Evolutionary conservation across 37 sponge, comb jelly and placozoan genomes (phyloP).

Genomic region (Bolinopsis microptera): DNA sequence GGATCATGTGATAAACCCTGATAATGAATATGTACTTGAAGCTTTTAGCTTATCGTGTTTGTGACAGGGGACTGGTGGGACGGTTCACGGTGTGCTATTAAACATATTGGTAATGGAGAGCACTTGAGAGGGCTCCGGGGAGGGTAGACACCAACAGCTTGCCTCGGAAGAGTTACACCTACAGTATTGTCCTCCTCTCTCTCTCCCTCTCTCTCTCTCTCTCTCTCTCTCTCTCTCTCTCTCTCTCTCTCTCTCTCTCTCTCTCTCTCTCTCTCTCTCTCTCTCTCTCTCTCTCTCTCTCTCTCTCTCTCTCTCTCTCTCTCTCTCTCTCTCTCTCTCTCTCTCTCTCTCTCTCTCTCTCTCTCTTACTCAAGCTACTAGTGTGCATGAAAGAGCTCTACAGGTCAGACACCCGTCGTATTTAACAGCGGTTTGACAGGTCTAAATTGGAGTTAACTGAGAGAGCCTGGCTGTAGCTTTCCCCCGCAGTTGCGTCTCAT

Average conservation of each 20-base stretch:
- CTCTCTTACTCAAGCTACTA: too few relatives aligned
- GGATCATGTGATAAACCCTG: constrained; percentile 2
- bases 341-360: too few relatives aligned
- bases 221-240: too few relatives aligned
- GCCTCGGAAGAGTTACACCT: background rate
- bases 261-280: too few relatives aligned
- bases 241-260: too few relatives aligned
- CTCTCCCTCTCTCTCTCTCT: background rate
- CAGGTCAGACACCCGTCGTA: background rate
- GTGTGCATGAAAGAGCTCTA: too few relatives aligned
- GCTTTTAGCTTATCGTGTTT: constrained; percentile 44
- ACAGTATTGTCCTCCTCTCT: background rate
- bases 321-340: too few relatives aligned
- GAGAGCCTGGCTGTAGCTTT: background rate
- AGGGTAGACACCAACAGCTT: background rate
- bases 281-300: too few relatives aligned
- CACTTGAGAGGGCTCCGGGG: background rate
- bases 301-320: too few relatives aligned
- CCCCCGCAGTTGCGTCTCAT: background rate
- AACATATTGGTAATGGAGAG: constrained; percentile 36
- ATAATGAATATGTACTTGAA: constrained; percentile 62
- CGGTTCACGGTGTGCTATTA: background rate
- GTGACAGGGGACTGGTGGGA: background rate
- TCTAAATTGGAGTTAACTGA: background rate
- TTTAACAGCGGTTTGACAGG: background rate